Conservation (phyloP, 1,140 invertebrate genomes). For the Dryas iulia region DNA sequence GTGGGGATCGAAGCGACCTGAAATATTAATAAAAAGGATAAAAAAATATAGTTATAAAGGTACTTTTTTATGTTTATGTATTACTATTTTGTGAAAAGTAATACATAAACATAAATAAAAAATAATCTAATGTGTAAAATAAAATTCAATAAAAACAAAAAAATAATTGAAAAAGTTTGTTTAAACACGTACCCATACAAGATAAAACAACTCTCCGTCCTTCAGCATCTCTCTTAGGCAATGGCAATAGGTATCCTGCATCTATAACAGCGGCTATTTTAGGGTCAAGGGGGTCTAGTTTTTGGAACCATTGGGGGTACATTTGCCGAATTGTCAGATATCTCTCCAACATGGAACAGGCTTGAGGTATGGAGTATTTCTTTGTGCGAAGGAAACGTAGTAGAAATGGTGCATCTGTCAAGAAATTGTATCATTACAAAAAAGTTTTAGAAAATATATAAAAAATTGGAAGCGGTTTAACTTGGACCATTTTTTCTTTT, state of each 20-base stretch:
- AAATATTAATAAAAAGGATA: not conserved
- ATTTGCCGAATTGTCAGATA: slow-evolving; percentile 91
- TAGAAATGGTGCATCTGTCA: slow-evolving; percentile 87
- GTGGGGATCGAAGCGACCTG: slow-evolving; percentile 87
- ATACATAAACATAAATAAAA: too few species aligned
- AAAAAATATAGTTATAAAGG: not conserved
- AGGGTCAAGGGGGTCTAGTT: slow-evolving; percentile 87
- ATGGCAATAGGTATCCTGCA: slow-evolving; percentile 89
- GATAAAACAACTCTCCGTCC: slow-evolving; percentile 89
- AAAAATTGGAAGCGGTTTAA: too few species aligned
- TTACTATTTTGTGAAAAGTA: too few species aligned
- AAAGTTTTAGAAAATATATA: too few species aligned
- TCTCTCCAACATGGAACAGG: slow-evolving; percentile 91
- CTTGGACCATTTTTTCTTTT: too few species aligned
- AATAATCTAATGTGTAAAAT: too few species aligned
- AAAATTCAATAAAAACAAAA: slow-evolving; percentile 21
- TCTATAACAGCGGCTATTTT: slow-evolving; percentile 89
- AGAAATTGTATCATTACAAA: too few species aligned
- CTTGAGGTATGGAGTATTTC: slow-evolving; percentile 91
- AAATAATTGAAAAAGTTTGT: too few species aligned
- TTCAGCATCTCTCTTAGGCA: slow-evolving; percentile 86
- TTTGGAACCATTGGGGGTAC: slow-evolving; percentile 91
- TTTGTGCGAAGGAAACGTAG: slow-evolving; percentile 91
- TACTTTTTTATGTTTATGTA: too few species aligned
- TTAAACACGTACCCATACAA: slow-evolving; percentile 85